Conservation (phyloP, 1,140 invertebrate genomes). For the Bombus balteatus region DNA sequence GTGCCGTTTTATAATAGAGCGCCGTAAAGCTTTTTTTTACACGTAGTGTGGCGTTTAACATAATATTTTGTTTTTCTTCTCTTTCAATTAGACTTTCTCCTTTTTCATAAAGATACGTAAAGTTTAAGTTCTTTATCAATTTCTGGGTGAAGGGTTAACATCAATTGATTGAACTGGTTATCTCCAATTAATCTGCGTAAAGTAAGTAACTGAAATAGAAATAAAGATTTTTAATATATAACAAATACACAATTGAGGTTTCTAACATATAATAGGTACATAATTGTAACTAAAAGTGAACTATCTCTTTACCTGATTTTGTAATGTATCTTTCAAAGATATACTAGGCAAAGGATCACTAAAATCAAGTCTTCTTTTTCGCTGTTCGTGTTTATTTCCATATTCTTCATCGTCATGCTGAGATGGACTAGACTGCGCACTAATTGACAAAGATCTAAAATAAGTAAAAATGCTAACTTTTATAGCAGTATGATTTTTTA, state of each 20-base stretch:
- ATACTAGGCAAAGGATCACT: slow-evolving; percentile 89
- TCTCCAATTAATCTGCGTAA: slow-evolving; percentile 87
- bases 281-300: slow-evolving; percentile 9
- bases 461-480: slow-evolving; percentile 27
- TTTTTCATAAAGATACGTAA: slow-evolving; percentile 84
- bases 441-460: slow-evolving; percentile 81
- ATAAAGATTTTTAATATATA: slow-evolving; percentile 1
- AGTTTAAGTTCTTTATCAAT: slow-evolving; percentile 87
- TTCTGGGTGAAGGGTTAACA: slow-evolving; percentile 86
- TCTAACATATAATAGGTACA: slow-evolving; percentile 6
- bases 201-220: slow-evolving; percentile 84
- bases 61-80: slow-evolving; percentile 54
- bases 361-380: slow-evolving; percentile 85
- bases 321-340: slow-evolving; percentile 87
- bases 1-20: slow-evolving; percentile 74
- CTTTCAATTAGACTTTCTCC: slow-evolving; percentile 31
- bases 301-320: slow-evolving; percentile 84
- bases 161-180: slow-evolving; percentile 87
- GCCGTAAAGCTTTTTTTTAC: slow-evolving; percentile 70
- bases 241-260: background rate
- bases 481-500: background rate
- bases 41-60: slow-evolving; percentile 59
- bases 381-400: slow-evolving; percentile 84
- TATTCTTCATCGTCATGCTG: slow-evolving; percentile 80
- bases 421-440: slow-evolving; percentile 76